Base-by-base conservation (phyloP, 2,113 vertebrate genomes). In the Ptychochromis oligacanthus region DNA sequence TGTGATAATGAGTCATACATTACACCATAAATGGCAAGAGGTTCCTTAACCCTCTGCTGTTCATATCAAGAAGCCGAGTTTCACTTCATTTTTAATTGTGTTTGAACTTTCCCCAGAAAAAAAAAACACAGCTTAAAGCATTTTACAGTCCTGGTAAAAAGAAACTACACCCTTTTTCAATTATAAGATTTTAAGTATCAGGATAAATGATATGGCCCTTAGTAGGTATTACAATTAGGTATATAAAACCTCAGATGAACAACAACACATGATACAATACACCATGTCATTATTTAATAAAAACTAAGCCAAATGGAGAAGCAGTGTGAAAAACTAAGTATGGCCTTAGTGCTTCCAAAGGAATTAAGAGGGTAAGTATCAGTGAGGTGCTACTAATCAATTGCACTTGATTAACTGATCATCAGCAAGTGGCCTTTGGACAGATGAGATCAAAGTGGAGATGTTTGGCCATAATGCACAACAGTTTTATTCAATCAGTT, bases 1-100 rank as follows among this genome's bases (percentile, higher is more conserved):
- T 92, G 87, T 85, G 82, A 77, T 86, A 83, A 67, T 87, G 90
- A 91, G 88, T 90, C 90, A 90, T 72, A 83, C 46, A 49, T 76
- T 61, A 83, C 46, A 76, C 87, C 83, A 81, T 43, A 89, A 84
- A 89, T 54, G 74, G 81, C 75, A 86, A 6, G 80, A 91, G 79
- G 79, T 70, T 86, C 34, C 79, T 86, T 55, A 43, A 83, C 78
- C 75, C 81, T 56, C 34, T 36, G 67, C 78, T 84, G 62, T 36
- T 67, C 46, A 75, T 82, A 72, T 82, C 1, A 40, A 14, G 18
- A 31, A 52, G 20, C 46, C n/a, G 67, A 1, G 9, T 9, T 12
- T 31, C 43, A 72, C 65, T 72, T 52, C 6, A 31, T 70, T 5
- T 52, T 70, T 52, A 28, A 28, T 26, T 70, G 65, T 28, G 49